A percentile compares a stretch with the other conserved stretches of the same genome.
Evolutionary conservation across 2,113 vertebrate genomes (phyloP).

Genomic region (Lonchura striata): DNA sequence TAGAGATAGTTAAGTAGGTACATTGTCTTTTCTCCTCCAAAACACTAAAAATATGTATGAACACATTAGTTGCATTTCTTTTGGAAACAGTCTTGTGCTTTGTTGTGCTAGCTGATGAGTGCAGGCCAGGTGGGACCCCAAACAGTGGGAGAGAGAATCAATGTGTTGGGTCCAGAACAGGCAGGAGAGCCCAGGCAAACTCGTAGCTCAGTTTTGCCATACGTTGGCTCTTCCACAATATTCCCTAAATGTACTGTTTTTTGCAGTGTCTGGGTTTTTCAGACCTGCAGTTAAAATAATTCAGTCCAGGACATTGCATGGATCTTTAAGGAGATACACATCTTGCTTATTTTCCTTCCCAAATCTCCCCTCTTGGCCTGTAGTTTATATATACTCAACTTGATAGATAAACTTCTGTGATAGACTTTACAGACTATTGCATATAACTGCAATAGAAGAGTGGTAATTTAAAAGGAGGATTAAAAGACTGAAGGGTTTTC

Average conservation of each 20-base stretch:
- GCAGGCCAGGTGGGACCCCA: not conserved
- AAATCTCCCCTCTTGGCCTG: not conserved
- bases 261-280: not conserved
- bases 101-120: not conserved
- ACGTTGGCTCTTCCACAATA: rapidly evolving
- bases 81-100: not conserved
- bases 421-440: not conserved
- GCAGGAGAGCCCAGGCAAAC: not conserved
- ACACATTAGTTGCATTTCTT: rapidly evolving
- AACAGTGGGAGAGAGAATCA: not conserved
- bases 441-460: not conserved
- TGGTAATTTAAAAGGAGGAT: not conserved
- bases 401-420: not conserved
- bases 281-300: not conserved
- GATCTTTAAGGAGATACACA: not conserved
- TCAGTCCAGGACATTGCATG: not conserved
- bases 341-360: not conserved
- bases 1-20: not conserved
- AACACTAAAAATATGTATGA: not conserved
- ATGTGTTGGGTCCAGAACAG: not conserved
- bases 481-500: not conserved
- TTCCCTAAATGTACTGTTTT: not conserved
- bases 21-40: not conserved
- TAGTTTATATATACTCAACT: not conserved
- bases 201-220: not conserved